Percentiles rank a stretch among this genome's conserved stretches.
Evolutionary conservation across 2,888 invertebrate genomes (phyloP).

Genomic region (Ptilodon capucinus): DNA sequence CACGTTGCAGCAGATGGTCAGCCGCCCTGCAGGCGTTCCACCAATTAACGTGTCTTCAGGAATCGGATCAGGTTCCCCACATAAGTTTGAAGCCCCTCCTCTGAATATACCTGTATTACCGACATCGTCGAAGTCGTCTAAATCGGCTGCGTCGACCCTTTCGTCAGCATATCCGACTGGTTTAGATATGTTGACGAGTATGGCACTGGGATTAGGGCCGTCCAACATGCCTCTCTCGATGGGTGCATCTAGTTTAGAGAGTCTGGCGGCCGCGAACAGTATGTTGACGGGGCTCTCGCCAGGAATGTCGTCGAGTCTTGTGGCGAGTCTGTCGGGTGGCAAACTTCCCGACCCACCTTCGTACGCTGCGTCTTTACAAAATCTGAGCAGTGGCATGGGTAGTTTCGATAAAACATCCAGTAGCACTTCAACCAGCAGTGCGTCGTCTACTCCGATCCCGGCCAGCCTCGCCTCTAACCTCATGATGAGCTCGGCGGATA

Average conservation of each 20-base stretch:
- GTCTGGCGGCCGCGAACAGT: constrained; percentile 77
- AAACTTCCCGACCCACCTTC: constrained; percentile 76
- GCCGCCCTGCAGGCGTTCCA: constrained; percentile 75
- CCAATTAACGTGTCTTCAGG: constrained; percentile 74
- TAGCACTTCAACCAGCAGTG: constrained; percentile 75
- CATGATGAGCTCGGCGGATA: constrained; percentile 84
- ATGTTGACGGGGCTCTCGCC: constrained; percentile 72
- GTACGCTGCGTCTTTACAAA: constrained; percentile 73
- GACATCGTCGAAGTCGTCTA: constrained; percentile 82
- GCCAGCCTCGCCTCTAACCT: constrained; percentile 83
- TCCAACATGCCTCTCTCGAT: constrained; percentile 69
- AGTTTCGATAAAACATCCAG: constrained; percentile 72
- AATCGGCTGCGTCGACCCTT: constrained; percentile 78
- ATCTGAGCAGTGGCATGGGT: constrained; percentile 65
- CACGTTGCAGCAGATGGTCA: constrained; percentile 78
- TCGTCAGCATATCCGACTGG: constrained; percentile 76
- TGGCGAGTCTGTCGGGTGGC: constrained; percentile 65
- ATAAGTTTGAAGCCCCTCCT: constrained; percentile 81
- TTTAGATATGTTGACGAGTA: constrained; percentile 77
- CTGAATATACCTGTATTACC: constrained; percentile 83
- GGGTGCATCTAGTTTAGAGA: constrained; percentile 69
- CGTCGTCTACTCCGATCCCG: constrained; percentile 75
- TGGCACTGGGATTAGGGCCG: constrained; percentile 75
- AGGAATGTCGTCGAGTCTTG: constrained; percentile 67
- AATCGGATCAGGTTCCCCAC: constrained; percentile 76